Evolutionary conservation across 2,797 vertebrate genomes (phyloP).

Genomic region (Amphiprion clarkii): DNA sequence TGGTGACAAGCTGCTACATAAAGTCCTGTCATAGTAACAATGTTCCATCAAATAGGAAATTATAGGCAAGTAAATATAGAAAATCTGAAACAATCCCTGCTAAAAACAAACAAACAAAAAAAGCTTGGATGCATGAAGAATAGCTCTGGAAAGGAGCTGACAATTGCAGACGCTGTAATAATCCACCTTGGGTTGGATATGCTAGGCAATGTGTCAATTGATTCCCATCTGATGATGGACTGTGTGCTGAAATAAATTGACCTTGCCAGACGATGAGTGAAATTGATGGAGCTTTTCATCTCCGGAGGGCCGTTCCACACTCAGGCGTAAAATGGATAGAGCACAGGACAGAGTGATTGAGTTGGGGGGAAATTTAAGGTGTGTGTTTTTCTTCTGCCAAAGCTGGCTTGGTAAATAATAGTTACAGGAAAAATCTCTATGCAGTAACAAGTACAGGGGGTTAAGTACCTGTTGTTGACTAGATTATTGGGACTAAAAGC

Average conservation of each 20-base stretch:
- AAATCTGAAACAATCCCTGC: conserved; percentile 41
- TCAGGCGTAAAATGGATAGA: conserved; percentile 78
- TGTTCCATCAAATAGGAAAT: conserved; percentile 51
- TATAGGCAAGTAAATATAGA: conserved; percentile 48
- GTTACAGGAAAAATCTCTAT: conserved; percentile 62
- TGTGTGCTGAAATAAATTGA: conserved; percentile 86
- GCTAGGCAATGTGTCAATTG: conserved; percentile 83
- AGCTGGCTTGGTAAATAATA: conserved; percentile 79
- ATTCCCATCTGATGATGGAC: conserved; percentile 86
- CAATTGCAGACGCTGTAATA: conserved; percentile 75
- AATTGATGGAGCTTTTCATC: conserved; percentile 87
- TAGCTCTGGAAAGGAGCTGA: conserved; percentile 68
- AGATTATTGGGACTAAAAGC: conserved; percentile 80
- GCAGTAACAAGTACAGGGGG: conserved; percentile 68
- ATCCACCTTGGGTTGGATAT: conserved; percentile 80
- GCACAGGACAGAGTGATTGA: conserved; percentile 73
- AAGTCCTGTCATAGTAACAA: conserved; percentile 53
- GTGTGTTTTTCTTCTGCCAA: conserved; percentile 70
- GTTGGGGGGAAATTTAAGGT: conserved; percentile 65
- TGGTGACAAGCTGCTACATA: conserved; percentile 49
- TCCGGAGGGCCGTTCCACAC: conserved; percentile 79
- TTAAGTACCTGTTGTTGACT: conserved; percentile 78
- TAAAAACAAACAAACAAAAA: conserved; percentile 17
- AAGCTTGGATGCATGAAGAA: conserved; percentile 53
- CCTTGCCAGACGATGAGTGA: conserved; percentile 85